Evolutionary conservation across 1,140 invertebrate genomes (phyloP).

Genomic region (Idris sp.): DNA sequence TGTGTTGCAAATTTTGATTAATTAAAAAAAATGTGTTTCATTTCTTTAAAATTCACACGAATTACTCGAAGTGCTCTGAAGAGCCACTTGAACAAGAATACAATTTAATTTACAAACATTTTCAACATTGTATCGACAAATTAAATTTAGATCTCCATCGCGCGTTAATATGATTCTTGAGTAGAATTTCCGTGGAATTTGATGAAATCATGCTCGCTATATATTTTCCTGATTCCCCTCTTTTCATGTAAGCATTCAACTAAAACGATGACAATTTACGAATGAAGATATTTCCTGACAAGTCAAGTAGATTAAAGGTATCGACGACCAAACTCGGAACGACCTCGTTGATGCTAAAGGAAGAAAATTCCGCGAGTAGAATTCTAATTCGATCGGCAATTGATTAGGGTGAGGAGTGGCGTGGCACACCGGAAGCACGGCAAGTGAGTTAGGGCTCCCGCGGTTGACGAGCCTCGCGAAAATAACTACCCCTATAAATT

Average conservation of each 20-base stretch:
- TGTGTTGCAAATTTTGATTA: too few relatives aligned
- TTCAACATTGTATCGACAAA: conserved; percentile 23
- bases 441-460: conserved; percentile 49
- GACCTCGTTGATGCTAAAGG: conserved; percentile 28
- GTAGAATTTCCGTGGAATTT: conserved; percentile 28
- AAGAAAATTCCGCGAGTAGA: conserved; percentile 56
- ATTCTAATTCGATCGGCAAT: conserved; percentile 66
- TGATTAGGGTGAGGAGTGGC: conserved; percentile 59
- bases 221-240: conserved; percentile 30
- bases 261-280: conserved; percentile 60
- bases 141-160: conserved; percentile 21
- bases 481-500: conserved; percentile 66
- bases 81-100: too few relatives aligned
- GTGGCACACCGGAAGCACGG: conserved; percentile 44
- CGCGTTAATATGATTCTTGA: conserved; percentile 34
- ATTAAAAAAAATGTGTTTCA: too few relatives aligned
- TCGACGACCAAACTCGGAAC: conserved; percentile 33
- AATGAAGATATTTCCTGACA: conserved; percentile 61
- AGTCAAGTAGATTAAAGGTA: conserved; percentile 58
- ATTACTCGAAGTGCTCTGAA: too few relatives aligned
- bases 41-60: too few relatives aligned
- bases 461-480: conserved; percentile 61
- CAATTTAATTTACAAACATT: conserved; percentile 30
- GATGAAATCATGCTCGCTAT: conserved; percentile 27
- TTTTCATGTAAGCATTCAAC: conserved; percentile 40